Evolutionary conservation across 2,888 invertebrate species (phyloP), one percentile per base, ranked within the genome.

Genomic region (Mythimna pallens): DNA sequence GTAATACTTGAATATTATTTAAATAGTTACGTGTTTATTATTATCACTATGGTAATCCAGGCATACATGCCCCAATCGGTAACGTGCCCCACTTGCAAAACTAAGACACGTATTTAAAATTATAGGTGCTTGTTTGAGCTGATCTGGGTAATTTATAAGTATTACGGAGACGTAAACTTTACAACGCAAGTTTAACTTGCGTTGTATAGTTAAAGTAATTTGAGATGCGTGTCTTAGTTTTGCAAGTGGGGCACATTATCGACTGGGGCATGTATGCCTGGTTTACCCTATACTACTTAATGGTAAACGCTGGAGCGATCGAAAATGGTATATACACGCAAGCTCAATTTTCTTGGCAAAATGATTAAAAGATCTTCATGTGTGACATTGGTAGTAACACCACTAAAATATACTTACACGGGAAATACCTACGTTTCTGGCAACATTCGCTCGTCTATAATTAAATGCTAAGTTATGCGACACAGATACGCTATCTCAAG

Each of bases 401-500:
- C 1, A 36, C n/a, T 8, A 47, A 63, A 69, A 43, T 14, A 43
- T 43, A 43, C 50, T 20, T 43, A 14, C 65, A 22, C 20, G 8
- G 57, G 47, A 61, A 65, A 62, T 58, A 14, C 52, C 54, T 57
- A 22, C 65, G 20, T 67, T 73, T 54, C 47, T 47, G 25, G 43
- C 66, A 66, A 61, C 14, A 22, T 36, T n/a, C 59, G 34, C 66
- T 67, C 47, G 40, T 71, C 50, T 68, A 58, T 65, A 34, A 75
- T 70, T 47, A 64, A 34, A 57, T 55, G 58, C 20, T 65, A 63
- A 80, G 50, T 58, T 64, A 69, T 62, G 58, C 54, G 66, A 70
- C 78, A 68, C 64, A 78, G 62, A 59, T 78, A 82, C 68, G 65
- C 65, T 59, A 47, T 40, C 66, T 64, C 55, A 71, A 70, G 50